These are phyloP conservation scores for Habrosyne pyritoides DNA, from an alignment of 2,888 invertebrate species.

Conservation along the genomic window DNA sequence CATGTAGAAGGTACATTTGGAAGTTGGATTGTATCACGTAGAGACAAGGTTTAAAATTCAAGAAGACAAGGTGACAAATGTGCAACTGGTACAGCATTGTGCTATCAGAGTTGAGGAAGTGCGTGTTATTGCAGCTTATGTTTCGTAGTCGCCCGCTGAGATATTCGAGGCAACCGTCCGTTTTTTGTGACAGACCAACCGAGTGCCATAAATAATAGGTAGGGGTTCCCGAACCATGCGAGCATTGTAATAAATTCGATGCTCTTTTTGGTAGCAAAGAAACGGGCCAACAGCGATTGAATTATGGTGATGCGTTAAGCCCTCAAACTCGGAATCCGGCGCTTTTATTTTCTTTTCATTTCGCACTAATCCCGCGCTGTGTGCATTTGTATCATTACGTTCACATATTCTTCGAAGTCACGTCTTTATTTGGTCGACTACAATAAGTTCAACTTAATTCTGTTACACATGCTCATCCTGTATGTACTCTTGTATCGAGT, in stretches of 20 bases:
- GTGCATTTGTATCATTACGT: slow-evolving; percentile 63
- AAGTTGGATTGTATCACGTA: slow-evolving; percentile 50
- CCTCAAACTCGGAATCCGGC: slow-evolving; percentile 69
- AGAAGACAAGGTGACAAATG: slow-evolving; percentile 46
- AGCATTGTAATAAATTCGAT: slow-evolving; percentile 82
- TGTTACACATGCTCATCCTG: slow-evolving; percentile 64
- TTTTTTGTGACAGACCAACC: slow-evolving; percentile 83
- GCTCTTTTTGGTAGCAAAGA: slow-evolving; percentile 80
- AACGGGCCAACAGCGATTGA: slow-evolving; percentile 74
- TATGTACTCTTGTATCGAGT: slow-evolving; percentile 58
- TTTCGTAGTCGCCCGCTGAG: slow-evolving; percentile 80
- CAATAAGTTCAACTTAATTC: slow-evolving; percentile 60
- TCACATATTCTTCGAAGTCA: slow-evolving; percentile 62
- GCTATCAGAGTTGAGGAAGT: slow-evolving; percentile 72
- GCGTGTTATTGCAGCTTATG: slow-evolving; percentile 83
- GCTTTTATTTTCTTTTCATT: slow-evolving; percentile 75
- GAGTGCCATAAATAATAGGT: slow-evolving; percentile 83
- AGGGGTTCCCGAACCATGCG: slow-evolving; percentile 76
- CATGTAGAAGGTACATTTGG: slow-evolving; percentile 31
- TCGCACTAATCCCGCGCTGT: slow-evolving; percentile 61
- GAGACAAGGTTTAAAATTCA: slow-evolving; percentile 56
- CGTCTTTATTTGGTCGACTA: slow-evolving; percentile 62
- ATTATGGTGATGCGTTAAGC: slow-evolving; percentile 82
- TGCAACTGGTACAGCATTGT: slow-evolving; percentile 54
- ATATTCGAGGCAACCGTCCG: slow-evolving; percentile 79